Evolutionary conservation across 2,888 invertebrate genomes (phyloP).

Genomic region (Drosophila setosimentum): DNA sequence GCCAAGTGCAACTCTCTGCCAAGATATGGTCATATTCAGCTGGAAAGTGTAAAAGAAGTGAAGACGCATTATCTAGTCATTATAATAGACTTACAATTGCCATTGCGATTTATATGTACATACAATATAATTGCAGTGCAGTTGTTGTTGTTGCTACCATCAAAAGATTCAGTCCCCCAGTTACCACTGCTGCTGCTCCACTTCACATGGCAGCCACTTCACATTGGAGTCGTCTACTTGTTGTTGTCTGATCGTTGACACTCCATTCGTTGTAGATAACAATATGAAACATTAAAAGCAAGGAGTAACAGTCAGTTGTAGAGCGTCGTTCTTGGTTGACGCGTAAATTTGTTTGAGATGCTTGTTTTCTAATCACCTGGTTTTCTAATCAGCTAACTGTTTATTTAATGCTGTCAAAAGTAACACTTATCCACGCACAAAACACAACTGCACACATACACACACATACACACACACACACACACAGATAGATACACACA

Average conservation of each 20-base stretch:
- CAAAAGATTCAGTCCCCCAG: background rate
- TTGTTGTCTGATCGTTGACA: constrained; percentile 48
- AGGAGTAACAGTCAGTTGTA: constrained; percentile 1
- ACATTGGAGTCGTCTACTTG: constrained; percentile 6
- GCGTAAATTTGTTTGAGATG: constrained; percentile 18
- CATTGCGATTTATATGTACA: constrained; percentile 21
- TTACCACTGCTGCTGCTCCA: constrained; percentile 33
- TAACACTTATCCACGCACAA: constrained; percentile 57
- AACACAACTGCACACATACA: background rate
- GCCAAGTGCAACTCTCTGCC: background rate
- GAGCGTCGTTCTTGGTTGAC: constrained; percentile 5
- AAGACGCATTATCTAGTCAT: constrained; percentile 46
- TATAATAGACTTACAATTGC: constrained; percentile 28
- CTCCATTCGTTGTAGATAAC: constrained; percentile 48
- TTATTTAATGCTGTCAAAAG: constrained; percentile 70
- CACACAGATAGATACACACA: background rate
- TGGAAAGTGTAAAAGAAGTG: constrained; percentile 4
- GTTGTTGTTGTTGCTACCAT: constrained; percentile 6
- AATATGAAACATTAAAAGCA: constrained; percentile 9
- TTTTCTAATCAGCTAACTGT: constrained; percentile 60
- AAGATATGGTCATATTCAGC: background rate
- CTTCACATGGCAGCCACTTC: constrained; percentile 49
- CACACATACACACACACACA: constrained; percentile 4
- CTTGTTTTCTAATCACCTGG: constrained; percentile 53
- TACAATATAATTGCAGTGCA: constrained; percentile 36